These are phyloP conservation scores for Schizaphis graminum DNA, from an alignment of 2,888 invertebrate species.

Conservation along the genomic window DNA sequence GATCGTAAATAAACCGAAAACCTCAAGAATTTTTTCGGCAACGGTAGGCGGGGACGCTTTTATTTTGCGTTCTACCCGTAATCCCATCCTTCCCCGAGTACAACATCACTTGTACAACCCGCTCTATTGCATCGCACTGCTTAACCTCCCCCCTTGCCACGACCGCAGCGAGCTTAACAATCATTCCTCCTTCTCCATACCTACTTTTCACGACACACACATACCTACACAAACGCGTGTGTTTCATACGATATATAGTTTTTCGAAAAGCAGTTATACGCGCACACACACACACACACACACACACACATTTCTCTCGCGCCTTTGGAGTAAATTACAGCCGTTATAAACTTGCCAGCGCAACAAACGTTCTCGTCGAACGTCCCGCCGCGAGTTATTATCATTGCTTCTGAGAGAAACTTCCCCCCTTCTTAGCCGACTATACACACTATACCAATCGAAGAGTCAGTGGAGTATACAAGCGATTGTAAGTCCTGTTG, in stretches of 20 bases:
- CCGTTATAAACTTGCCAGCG: conserved; percentile 55
- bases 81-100: neutral
- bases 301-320: neutral
- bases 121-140: neutral
- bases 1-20: conserved; percentile 43
- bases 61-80: neutral
- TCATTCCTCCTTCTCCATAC: neutral
- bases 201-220: neutral
- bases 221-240: neutral
- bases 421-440: neutral
- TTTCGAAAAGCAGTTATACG: neutral
- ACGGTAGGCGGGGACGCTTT: neutral
- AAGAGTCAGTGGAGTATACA: neutral
- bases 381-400: conserved; percentile 54
- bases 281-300: neutral
- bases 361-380: conserved; percentile 57
- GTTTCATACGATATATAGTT: neutral
- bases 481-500: conserved; percentile 1
- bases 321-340: conserved; percentile 34
- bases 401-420: conserved; percentile 47
- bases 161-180: neutral
- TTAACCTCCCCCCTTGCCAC: neutral
- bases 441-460: neutral
- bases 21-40: conserved; percentile 19
- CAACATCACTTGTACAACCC: neutral